A percentile compares a stretch with the other conserved stretches of the same genome.
These are phyloP conservation scores for Euura lappo DNA, from an alignment of 1,140 invertebrate species.

Conservation along the genomic window DNA sequence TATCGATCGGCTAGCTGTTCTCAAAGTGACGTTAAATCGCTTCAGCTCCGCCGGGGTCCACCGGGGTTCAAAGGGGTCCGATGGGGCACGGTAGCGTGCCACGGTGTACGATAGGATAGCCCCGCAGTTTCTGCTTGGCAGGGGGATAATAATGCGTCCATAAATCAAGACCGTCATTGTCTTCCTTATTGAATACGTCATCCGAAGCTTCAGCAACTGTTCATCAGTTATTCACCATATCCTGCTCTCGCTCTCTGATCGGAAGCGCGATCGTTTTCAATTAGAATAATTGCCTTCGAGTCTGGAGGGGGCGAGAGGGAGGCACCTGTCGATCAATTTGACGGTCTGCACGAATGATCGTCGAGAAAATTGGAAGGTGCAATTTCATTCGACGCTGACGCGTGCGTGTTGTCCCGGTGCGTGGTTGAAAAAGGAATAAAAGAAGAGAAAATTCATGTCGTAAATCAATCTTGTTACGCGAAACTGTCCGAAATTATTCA, in stretches of 20 bases:
- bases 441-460: background rate
- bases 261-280: background rate
- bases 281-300: too few species aligned
- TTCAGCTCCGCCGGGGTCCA: background rate
- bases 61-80: conserved; percentile 1
- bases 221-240: background rate
- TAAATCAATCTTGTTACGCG: conserved; percentile 4
- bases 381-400: too few species aligned
- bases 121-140: conserved; percentile 19
- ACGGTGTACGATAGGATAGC: background rate
- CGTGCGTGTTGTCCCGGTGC: too few species aligned
- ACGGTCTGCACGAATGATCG: too few species aligned
- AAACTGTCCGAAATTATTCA: conserved; percentile 5
- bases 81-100: conserved; percentile 3
- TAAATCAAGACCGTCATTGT: conserved; percentile 45
- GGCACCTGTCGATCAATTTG: too few species aligned
- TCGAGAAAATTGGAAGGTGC: too few species aligned
- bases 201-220: conserved; percentile 18
- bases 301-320: too few species aligned
- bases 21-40: conserved; percentile 4
- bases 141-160: conserved; percentile 40
- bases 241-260: background rate
- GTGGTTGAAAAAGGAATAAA: background rate
- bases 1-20: background rate
- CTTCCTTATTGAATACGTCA: conserved; percentile 40